phyloP scores from a whole-genome alignment of 2,113 vertebrate genomes.

The Micronycteris hirsuta region DNA sequence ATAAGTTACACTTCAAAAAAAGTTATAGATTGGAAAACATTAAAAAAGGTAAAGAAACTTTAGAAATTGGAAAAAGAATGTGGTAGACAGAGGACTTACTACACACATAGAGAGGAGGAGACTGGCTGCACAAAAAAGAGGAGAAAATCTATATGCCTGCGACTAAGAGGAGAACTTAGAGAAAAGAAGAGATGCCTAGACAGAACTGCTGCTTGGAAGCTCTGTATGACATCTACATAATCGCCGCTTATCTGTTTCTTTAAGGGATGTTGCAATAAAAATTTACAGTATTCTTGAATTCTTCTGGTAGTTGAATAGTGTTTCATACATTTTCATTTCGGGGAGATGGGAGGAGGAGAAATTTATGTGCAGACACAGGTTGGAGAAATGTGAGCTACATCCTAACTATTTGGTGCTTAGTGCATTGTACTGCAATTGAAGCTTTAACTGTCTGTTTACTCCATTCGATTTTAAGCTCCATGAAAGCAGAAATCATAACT shows the following conservation, averaged over 20 bases:
- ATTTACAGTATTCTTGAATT: neutral
- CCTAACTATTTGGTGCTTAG: neutral
- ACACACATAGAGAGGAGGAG: neutral
- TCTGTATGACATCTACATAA: neutral
- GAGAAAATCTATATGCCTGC: neutral
- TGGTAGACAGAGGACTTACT: neutral
- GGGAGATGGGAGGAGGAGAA: accelerated
- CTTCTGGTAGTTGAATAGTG: neutral
- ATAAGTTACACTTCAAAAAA: neutral
- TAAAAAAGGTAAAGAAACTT: neutral
- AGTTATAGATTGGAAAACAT: neutral
- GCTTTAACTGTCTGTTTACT: neutral
- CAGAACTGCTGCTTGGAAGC: neutral
- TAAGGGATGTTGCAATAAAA: neutral
- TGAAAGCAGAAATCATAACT: neutral
- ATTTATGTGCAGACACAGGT: neutral
- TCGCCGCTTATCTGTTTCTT: accelerated
- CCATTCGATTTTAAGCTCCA: neutral
- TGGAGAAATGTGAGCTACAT: neutral
- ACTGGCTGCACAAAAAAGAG: accelerated
- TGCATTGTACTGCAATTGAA: neutral
- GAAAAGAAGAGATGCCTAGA: neutral
- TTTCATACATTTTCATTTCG: neutral
- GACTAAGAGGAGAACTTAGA: neutral
- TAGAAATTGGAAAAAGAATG: neutral